Base-by-base conservation (phyloP, 2,113 vertebrate genomes). In the Chamaetylas fuelleborni region DNA sequence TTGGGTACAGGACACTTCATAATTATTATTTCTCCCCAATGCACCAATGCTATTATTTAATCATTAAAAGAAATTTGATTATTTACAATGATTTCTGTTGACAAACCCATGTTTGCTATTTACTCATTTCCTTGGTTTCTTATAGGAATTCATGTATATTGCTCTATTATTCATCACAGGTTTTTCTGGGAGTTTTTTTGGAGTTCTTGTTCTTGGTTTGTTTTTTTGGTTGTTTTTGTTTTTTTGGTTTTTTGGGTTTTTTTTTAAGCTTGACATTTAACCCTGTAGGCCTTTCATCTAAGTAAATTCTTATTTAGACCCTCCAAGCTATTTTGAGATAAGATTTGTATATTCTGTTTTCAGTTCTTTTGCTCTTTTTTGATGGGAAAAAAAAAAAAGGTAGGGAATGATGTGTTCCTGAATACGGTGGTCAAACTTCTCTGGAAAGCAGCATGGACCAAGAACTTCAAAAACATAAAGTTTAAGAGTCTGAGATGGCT, bases 261-360 rank as follows among this genome's bases (percentile, higher is more conserved):
- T 48, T 45, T 76, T 48, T 9, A 1, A 51, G 12, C 12, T 25
- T 29, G 42, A 74, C 56, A 22, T 60, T 60, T 43, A 60, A 61
- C 34, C 8, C 17, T 4, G 0, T 31, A 6, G 16, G 4, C 2
- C 24, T 25, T 76, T 18, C 5, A 40, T 19, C 3, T n/a, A 56
- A 51, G 8, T 18, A 71, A 50, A 11, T 43, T 78, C 11, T 87
- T 5, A n/a, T 36, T 84, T 5, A 54, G 38, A 54, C 33, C 2
- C 5, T 38, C 26, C 6, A 15, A 19, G 38, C 1, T 26, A 34
- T 43, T 57, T 61, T 73, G 14, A 51, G 29, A 22, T 43, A 7
- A 51, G 5, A 38, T 61, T 60, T 76, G 0, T 26, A 14, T 61
- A 9, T 20, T 83, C 22, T 14, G 0, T 16, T 81, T 65, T 24